These are phyloP conservation scores for Acholoe squamosa DNA, from an alignment of 2,888 invertebrate genomes.

Conservation along the genomic window DNA sequence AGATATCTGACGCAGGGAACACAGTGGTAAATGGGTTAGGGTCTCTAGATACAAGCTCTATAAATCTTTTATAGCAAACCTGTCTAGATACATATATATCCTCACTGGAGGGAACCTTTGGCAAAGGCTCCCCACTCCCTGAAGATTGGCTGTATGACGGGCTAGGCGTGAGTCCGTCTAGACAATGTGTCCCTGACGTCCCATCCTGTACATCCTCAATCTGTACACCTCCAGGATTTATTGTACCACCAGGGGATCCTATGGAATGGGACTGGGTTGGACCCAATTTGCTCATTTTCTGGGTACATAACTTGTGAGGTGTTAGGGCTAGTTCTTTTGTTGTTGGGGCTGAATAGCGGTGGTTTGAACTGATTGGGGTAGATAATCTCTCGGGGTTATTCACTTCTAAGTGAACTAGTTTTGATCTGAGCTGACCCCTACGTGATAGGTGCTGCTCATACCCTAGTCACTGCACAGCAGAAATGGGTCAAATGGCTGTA, in stretches of 20 bases:
- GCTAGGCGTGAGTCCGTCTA: background rate
- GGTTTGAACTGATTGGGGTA: no score
- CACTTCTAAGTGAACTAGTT: no score
- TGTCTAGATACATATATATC: no score
- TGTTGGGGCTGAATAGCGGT: no score
- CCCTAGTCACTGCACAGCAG: background rate
- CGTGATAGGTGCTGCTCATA: background rate
- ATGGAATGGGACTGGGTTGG: background rate
- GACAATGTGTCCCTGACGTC: background rate
- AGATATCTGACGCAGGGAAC: no score
- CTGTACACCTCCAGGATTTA: background rate
- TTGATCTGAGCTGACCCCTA: no score
- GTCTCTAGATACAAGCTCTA: no score
- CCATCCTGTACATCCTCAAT: background rate
- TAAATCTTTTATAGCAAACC: no score
- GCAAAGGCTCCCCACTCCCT: background rate
- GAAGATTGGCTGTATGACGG: background rate
- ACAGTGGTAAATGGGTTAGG: no score
- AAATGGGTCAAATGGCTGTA: constrained; percentile 3
- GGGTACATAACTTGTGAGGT: background rate
- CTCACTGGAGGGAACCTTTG: background rate
- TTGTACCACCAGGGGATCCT: background rate
- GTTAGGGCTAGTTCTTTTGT: background rate
- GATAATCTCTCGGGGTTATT: no score
- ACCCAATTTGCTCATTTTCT: background rate